Evolutionary conservation across 2,113 vertebrate genomes (phyloP).

Genomic region (Pterophyllum scalare): DNA sequence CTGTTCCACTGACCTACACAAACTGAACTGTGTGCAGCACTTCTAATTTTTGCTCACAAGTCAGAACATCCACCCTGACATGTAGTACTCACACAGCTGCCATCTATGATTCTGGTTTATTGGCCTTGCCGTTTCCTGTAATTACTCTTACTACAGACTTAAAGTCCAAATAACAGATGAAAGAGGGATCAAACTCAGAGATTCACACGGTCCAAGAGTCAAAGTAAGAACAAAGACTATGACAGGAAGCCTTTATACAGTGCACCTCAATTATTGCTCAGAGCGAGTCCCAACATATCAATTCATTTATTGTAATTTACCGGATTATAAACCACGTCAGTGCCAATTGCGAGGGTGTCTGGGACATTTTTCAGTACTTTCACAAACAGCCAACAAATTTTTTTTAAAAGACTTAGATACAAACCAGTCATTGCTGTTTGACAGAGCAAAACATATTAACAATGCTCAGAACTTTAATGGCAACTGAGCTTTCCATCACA

Average conservation of each 20-base stretch:
- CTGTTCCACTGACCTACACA: neutral
- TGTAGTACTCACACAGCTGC: slow-evolving; percentile 13
- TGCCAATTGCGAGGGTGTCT: neutral
- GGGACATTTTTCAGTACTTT: slow-evolving; percentile 23
- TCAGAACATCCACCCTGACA: slow-evolving; percentile 4
- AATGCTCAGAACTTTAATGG: slow-evolving; percentile 25
- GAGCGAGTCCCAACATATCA: slow-evolving; percentile 59
- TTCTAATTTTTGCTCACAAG: slow-evolving; percentile 5
- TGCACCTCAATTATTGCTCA: slow-evolving; percentile 9
- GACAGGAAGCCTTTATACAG: slow-evolving; percentile 29
- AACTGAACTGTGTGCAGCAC: neutral
- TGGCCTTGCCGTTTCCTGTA: slow-evolving; percentile 50
- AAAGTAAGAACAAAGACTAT: slow-evolving; percentile 48
- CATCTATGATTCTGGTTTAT: slow-evolving; percentile 35
- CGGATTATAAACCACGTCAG: slow-evolving; percentile 28
- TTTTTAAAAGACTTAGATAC: neutral
- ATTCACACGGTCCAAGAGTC: slow-evolving; percentile 23
- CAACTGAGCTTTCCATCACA: slow-evolving; percentile 58
- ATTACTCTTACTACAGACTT: slow-evolving; percentile 60
- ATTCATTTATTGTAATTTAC: slow-evolving; percentile 24
- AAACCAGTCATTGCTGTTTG: neutral
- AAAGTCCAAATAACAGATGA: slow-evolving; percentile 56
- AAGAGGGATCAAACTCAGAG: slow-evolving; percentile 39
- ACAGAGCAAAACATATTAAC: slow-evolving; percentile 17
- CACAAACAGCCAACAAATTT: neutral